Percentiles rank a stretch among this genome's conserved stretches.
These are phyloP conservation scores for Urosaurus nigricauda DNA, from an alignment of 2,797 vertebrate genomes.

Conservation along the genomic window DNA sequence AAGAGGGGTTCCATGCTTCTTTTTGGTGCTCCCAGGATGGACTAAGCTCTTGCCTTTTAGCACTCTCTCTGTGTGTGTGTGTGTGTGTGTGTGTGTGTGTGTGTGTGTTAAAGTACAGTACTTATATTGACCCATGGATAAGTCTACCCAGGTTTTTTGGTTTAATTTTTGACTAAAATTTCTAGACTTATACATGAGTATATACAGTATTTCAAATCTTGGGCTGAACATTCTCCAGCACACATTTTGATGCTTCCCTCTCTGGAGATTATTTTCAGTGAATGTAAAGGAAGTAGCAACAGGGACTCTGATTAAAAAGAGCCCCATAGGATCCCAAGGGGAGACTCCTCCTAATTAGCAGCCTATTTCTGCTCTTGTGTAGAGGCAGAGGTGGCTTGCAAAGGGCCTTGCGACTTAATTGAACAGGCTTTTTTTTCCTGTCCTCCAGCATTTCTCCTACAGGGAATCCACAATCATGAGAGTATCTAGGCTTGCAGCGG, in stretches of 20 bases:
- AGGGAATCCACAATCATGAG: background rate
- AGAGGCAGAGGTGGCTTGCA: conserved; percentile 28
- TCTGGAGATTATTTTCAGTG: conserved; percentile 44
- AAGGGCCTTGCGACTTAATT: background rate
- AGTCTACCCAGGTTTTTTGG: too few relatives aligned
- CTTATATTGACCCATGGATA: too few relatives aligned
- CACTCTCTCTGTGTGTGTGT: too few relatives aligned
- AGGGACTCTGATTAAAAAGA: conserved; percentile 58
- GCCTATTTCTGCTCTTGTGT: conserved; percentile 56
- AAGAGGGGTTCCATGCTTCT: too few relatives aligned
- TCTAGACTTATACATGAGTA: too few relatives aligned
- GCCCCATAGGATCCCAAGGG: background rate
- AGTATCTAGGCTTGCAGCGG: background rate
- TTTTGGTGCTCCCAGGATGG: too few relatives aligned
- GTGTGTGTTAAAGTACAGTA: too few relatives aligned
- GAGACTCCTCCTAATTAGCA: conserved; percentile 60
- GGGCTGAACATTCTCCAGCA: background rate
- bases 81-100: too few relatives aligned
- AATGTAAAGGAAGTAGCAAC: conserved; percentile 48
- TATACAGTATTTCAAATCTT: background rate
- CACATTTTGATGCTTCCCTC: background rate
- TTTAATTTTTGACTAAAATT: too few relatives aligned
- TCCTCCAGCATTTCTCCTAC: background rate
- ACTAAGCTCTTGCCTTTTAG: too few relatives aligned
- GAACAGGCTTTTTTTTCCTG: background rate